Evolutionary conservation across 2,888 invertebrate species (phyloP).

Genomic region (Mallateleia sp.): DNA sequence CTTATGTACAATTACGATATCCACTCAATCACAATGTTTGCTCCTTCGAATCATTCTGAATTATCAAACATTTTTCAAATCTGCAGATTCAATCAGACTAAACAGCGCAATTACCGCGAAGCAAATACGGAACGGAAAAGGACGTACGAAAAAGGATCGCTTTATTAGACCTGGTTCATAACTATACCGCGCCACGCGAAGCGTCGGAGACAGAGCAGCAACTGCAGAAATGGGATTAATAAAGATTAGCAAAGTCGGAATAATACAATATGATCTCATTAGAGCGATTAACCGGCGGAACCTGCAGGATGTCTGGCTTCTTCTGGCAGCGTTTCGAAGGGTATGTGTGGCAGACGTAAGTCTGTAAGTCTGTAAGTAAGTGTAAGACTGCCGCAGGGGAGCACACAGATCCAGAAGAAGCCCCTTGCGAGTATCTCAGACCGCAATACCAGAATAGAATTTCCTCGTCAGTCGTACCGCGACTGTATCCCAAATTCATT

Average conservation of each 20-base stretch:
- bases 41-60: too few species aligned
- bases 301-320: constrained; percentile 89
- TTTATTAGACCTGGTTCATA: constrained; percentile 60
- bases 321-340: constrained; percentile 80
- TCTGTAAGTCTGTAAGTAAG: constrained; percentile 87
- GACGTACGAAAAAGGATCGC: constrained; percentile 32
- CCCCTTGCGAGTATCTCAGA: constrained; percentile 85
- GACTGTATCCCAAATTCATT: constrained; percentile 74
- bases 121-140: not conserved
- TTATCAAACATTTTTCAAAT: too few species aligned
- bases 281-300: constrained; percentile 88
- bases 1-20: too few species aligned
- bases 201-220: constrained; percentile 71
- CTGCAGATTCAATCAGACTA: too few species aligned
- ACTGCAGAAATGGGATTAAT: constrained; percentile 88
- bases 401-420: constrained; percentile 84
- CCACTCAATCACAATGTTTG: too few species aligned
- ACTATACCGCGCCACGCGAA: constrained; percentile 39
- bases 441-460: constrained; percentile 87
- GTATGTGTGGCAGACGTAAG: constrained; percentile 79
- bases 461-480: constrained; percentile 79
- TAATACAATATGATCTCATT: constrained; percentile 89
- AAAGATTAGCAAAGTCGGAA: constrained; percentile 89
- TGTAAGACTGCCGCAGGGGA: constrained; percentile 86
- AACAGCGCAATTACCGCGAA: too few species aligned